These are phyloP conservation scores for Callipepla squamata DNA, from an alignment of 2,113 vertebrate genomes.

Conservation along the genomic window DNA sequence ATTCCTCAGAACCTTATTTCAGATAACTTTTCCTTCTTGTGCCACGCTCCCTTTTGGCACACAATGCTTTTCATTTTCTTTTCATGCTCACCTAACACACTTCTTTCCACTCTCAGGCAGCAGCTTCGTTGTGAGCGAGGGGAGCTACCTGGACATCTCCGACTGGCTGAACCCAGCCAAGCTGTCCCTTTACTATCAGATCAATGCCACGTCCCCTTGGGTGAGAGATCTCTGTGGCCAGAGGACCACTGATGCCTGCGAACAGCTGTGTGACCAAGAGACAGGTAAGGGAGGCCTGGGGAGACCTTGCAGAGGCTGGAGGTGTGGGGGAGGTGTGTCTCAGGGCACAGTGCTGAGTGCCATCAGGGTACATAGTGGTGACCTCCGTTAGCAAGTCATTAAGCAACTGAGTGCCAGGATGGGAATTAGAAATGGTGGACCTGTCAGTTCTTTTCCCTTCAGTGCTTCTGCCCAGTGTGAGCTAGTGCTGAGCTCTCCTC, in stretches of 20 bases:
- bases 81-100: not conserved
- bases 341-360: too few relatives aligned
- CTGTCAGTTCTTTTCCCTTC: not conserved
- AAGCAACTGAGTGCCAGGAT: too few relatives aligned
- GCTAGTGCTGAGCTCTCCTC: not conserved
- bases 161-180: constrained; percentile 98
- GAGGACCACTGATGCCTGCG: constrained; percentile 93
- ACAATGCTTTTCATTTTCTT: not conserved
- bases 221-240: constrained; percentile 94
- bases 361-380: too few relatives aligned
- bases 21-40: not conserved
- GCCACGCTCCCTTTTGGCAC: not conserved
- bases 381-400: too few relatives aligned
- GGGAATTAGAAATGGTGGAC: too few relatives aligned
- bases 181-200: constrained; percentile 94
- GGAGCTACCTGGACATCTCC: constrained; percentile 94
- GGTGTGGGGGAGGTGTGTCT: not conserved
- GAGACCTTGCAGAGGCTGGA: not conserved
- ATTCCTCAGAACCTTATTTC: not conserved
- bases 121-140: constrained; percentile 96
- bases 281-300: constrained; percentile 82
- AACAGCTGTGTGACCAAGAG: constrained; percentile 94
- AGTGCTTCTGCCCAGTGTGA: not conserved
- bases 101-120: constrained; percentile 81
- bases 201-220: constrained; percentile 94